Evolutionary conservation across 1,140 invertebrate genomes (phyloP).

Genomic region (Bathynomus jamesi): DNA sequence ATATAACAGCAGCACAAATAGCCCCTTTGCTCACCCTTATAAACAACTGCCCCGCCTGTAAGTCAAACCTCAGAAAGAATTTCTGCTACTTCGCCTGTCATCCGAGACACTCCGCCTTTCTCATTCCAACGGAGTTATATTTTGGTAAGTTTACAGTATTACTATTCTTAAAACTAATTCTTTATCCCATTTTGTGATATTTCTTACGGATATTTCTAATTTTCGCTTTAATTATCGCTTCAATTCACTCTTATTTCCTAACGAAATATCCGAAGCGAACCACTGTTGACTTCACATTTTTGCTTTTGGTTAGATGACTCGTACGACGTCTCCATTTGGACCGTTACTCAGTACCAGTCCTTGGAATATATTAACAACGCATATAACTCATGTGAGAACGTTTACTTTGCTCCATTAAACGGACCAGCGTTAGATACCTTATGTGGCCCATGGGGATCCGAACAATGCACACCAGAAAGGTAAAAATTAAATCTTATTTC

Average conservation of each 20-base stretch:
- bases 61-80: slow-evolving; percentile 67
- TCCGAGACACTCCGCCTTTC: slow-evolving; percentile 62
- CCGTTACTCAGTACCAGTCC: slow-evolving; percentile 52
- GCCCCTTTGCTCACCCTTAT: slow-evolving; percentile 59
- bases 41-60: slow-evolving; percentile 72
- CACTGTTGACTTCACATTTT: too few relatives aligned
- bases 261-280: too few relatives aligned
- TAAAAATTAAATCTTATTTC: slow-evolving; percentile 29
- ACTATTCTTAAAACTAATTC: too few relatives aligned
- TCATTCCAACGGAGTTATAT: slow-evolving; percentile 50
- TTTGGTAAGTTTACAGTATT: slow-evolving; percentile 16
- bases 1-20: slow-evolving; percentile 30
- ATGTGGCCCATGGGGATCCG: slow-evolving; percentile 62
- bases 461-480: slow-evolving; percentile 55
- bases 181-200: too few relatives aligned
- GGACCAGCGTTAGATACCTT: slow-evolving; percentile 66
- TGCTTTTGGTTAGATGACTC: too few relatives aligned
- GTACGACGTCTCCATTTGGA: slow-evolving; percentile 42
- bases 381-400: slow-evolving; percentile 73
- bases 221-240: too few relatives aligned
- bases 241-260: too few relatives aligned
- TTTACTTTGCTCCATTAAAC: slow-evolving; percentile 67
- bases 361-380: slow-evolving; percentile 60
- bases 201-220: too few relatives aligned
- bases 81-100: slow-evolving; percentile 77